phyloP scores from a whole-genome alignment of 2,113 vertebrate species.

The Suncus etruscus region DNA sequence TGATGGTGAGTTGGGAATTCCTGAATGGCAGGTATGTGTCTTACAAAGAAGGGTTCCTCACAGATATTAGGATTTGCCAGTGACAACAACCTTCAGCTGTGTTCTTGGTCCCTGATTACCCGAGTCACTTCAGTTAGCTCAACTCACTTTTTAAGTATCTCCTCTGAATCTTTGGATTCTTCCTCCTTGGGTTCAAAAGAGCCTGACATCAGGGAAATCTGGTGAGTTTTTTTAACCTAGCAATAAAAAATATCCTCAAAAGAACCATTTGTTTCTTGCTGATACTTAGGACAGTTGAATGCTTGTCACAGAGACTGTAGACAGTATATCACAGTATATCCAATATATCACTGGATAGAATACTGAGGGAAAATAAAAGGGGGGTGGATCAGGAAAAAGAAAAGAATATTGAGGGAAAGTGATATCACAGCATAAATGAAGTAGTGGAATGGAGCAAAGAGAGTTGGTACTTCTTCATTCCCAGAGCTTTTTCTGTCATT shows the following conservation, averaged over 20 bases:
- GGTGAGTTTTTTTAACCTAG: neutral
- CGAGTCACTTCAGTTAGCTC: constrained; percentile 14
- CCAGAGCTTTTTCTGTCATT: too few species aligned
- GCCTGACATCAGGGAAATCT: neutral
- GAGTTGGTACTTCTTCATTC: too few species aligned
- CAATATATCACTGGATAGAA: too few species aligned
- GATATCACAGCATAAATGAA: neutral
- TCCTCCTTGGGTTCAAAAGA: neutral
- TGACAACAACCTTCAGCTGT: neutral
- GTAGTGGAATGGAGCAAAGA: neutral
- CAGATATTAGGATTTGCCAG: neutral
- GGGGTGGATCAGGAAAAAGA: too few species aligned
- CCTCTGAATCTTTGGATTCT: neutral
- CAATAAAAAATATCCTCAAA: constrained; percentile 7
- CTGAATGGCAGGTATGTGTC: neutral
- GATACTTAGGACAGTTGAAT: neutral
- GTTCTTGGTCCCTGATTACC: neutral
- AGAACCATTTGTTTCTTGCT: neutral
- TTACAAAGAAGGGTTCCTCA: neutral
- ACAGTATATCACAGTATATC: too few species aligned
- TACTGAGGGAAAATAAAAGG: too few species aligned
- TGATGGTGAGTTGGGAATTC: neutral
- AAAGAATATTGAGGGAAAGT: neutral
- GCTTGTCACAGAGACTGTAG: neutral
- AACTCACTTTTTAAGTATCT: neutral